Evolutionary conservation across 92 coral and sea anemone species (phyloP), one percentile per base, ranked within the genome.

Genomic region (Palythoa caribaeorum): DNA sequence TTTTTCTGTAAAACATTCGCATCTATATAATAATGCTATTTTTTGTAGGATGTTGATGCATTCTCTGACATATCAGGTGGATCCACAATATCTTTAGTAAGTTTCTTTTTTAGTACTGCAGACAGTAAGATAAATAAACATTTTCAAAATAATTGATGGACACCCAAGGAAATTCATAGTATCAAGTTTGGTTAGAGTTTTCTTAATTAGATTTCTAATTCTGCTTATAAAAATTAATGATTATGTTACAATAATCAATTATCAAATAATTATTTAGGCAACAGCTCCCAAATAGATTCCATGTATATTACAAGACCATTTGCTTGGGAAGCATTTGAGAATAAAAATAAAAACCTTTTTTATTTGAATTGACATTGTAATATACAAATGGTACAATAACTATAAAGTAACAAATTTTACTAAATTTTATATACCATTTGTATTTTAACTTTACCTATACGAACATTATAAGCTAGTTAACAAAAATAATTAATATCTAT

Each of bases 81-180:
- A 85, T 94, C 98, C 40, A 94, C 96, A 60, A 94, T 94, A 28
- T 94, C 98, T 71, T 89, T 94, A 85, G 98, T 94, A 89, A 85
- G 94, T 92, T 12, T 51, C 3, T 54, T 11, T 3, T 28, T 28
- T 28, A 28, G 28, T 28, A 28, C 28, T 28, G 28, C 28, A 28
- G 28, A 28, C 28, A 28, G 28, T 28, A 28, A 28, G 28, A 28
- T 28, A 28, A 28, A 28, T 28, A 28, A 28, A 28, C 28, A 28
- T 28, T 28, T 28, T 28, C 28, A 28, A 28, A 28, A 28, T 28
- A 28, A 28, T 28, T 28, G 28, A 44, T 5, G 50, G 50, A 8
- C 5, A 44, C 5, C 50, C 50, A 44, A 44, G 50, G 50, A 44
- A 44, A 44, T 44, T 44, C 7, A 44, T 44, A 44, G 7, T 28